phyloP scores from a whole-genome alignment of 1,140 invertebrate genomes.

The Leptopilina boulardi region DNA sequence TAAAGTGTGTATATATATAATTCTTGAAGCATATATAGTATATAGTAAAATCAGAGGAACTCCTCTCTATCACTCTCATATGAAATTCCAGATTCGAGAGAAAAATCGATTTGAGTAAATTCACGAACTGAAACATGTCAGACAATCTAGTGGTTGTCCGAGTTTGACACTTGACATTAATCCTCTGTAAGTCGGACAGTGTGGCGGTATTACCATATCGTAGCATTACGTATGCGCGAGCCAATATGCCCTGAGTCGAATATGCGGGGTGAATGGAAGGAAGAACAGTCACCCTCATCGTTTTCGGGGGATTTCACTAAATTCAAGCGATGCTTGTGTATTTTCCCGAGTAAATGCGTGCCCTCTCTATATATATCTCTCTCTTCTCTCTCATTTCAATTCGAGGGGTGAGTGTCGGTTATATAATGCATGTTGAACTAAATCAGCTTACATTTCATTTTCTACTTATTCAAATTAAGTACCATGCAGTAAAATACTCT shows the following conservation, averaged over 20 bases:
- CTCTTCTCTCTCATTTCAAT: constrained; percentile 5
- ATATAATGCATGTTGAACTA: constrained; percentile 22
- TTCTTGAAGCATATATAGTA: too few relatives aligned
- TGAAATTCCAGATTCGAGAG: constrained; percentile 9
- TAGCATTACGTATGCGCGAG: constrained; percentile 59
- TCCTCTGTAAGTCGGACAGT: constrained; percentile 59
- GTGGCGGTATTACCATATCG: constrained; percentile 55
- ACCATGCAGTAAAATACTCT: neutral
- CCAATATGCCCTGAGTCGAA: constrained; percentile 52
- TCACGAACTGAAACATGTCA: constrained; percentile 51
- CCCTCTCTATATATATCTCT: too few relatives aligned
- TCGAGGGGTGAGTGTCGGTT: constrained; percentile 1
- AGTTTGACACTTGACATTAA: constrained; percentile 63
- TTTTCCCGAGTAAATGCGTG: constrained; percentile 20
- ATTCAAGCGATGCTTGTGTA: constrained; percentile 52
- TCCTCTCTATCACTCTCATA: neutral
- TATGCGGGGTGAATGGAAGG: constrained; percentile 39
- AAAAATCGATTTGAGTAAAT: constrained; percentile 43
- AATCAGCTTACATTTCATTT: constrained; percentile 27
- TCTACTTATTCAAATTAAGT: constrained; percentile 12
- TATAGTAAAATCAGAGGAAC: constrained; percentile 13
- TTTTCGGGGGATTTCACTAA: constrained; percentile 58
- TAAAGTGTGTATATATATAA: neutral
- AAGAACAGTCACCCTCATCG: constrained; percentile 56
- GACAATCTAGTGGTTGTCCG: constrained; percentile 50